Conservation (phyloP, 2,888 invertebrate genomes). For the Eutolmus rufibarbis region DNA sequence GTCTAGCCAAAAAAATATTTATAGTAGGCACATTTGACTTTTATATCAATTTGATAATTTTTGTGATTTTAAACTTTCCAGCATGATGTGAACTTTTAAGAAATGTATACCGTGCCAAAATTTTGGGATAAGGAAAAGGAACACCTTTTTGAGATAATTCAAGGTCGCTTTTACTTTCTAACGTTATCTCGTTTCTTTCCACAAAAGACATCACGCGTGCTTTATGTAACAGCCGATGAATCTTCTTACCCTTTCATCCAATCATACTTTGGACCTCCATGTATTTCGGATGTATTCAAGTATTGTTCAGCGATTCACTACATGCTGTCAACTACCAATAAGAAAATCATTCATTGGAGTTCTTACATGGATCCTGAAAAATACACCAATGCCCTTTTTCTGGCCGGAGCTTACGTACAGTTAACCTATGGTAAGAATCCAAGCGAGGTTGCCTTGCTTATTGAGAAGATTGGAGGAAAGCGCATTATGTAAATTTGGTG, state of each 20-base stretch:
- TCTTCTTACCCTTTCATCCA: conserved; percentile 71
- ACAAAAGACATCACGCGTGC: conserved; percentile 72
- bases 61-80: background rate
- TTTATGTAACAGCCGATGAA: conserved; percentile 78
- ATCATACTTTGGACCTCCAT: conserved; percentile 89
- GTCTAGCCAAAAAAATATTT: background rate
- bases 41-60: background rate
- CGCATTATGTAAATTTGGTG: background rate
- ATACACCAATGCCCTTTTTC: conserved; percentile 84
- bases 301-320: conserved; percentile 81
- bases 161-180: conserved; percentile 80
- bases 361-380: conserved; percentile 73
- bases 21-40: background rate
- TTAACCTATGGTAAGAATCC: conserved; percentile 63
- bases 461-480: background rate
- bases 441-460: background rate
- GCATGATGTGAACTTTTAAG: background rate
- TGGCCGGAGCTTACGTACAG: conserved; percentile 84
- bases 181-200: conserved; percentile 70
- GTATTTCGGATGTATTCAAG: conserved; percentile 83
- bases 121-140: background rate
- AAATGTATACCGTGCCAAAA: background rate
- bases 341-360: conserved; percentile 82
- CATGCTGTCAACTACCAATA: conserved; percentile 71
- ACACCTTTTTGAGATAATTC: conserved; percentile 64